Evolutionary conservation across 2,113 vertebrate species (phyloP), one percentile per base, ranked within the genome.

Genomic region (Trogon surrucura): DNA sequence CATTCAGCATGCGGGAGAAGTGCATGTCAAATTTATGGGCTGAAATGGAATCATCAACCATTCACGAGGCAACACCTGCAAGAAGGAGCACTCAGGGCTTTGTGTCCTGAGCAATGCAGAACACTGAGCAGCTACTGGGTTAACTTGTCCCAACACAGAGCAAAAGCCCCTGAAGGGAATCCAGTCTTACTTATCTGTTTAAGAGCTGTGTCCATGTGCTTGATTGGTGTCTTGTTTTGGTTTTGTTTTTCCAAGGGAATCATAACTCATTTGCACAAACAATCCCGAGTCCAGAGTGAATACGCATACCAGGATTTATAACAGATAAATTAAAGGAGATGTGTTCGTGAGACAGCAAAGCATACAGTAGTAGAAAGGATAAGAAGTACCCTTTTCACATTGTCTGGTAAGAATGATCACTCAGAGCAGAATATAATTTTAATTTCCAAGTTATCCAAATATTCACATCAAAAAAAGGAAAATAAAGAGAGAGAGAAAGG

Each of bases 241-340:
- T 80, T 90, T 80, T 94, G 14, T 69, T 95, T 91, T 95, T 87
- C 47, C 54, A 61, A 61, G 34, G 70, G 81, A 95, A 77, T 94
- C 66, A 44, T 91, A 94, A 89, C 25, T 96, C 53, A 82, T 89
- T 97, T 96, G 70, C 50, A 77, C 72, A 91, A 80, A 80, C 26
- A 87, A 82, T 91, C 58, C 66, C 53, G 73, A 0, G 20, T 82
- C 78, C 58, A 45, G 66, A 93, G 85, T 80, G 74, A 89, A 91
- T 77, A 72, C 22, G 51, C 50, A 41, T 44, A 91, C 50, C 25
- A 73, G 58, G 88, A 95, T 94, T 94, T 91, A 83, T 88, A 93
- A 75, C 56, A 85, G 70, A 73, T 89, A 89, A 92, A 64, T 90
- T 84, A 81, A 91, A 95, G 64, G 53, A 91, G 44, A 80, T 54